Evolutionary conservation across 2,113 vertebrate species (phyloP), one percentile per base, ranked within the genome.

Genomic region (Sphaerodactylus townsendi): DNA sequence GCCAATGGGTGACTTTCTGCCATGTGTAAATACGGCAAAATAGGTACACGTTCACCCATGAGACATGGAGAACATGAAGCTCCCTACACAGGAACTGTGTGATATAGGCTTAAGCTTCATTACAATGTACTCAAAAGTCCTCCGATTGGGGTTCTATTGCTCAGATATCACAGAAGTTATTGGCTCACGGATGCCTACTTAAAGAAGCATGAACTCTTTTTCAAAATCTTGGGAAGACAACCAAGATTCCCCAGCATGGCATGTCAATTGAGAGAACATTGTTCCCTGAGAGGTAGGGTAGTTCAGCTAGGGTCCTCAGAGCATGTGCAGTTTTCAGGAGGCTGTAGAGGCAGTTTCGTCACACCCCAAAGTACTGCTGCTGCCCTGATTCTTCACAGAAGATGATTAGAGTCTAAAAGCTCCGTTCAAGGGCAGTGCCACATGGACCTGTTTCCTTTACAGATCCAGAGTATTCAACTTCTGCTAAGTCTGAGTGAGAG

Each of bases 201-300:
- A 50, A 59, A 70, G 82, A 62, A 69, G 35, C 37, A 19, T n/a
- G n/a, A 37, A 30, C 14, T 33, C 53, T 21, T 48, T n/a, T 17
- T 13, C 66, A 48, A 33, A 56, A 15, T 84, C 66, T 30, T 62
- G n/a, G 64, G 59, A 62, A 35, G 37, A 56, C 65, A 78, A 70
- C 33, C 19, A 35, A 37, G 5, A 62, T 14, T 71, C 50, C 56
- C 53, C 28, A 77, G 35, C 19, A 13, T 9, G 30, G 53, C 69
- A 72, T 62, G 78, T 35, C 37, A 59, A 39, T 39, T 59, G 53
- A 78, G 50, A 84, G 75, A 71, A 71, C 56, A 74, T 35, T 6
- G 72, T 72, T 79, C 76, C 76, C 83, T 85, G 83, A 78, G 83
- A 78, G 69, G 19, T 56, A 78, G 64, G 39, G 65, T 46, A 71